Percentiles rank a stretch among this genome's conserved stretches.
Conservation (phyloP, 2,888 invertebrate genomes). For the Xanthorhoe spadicearia region DNA sequence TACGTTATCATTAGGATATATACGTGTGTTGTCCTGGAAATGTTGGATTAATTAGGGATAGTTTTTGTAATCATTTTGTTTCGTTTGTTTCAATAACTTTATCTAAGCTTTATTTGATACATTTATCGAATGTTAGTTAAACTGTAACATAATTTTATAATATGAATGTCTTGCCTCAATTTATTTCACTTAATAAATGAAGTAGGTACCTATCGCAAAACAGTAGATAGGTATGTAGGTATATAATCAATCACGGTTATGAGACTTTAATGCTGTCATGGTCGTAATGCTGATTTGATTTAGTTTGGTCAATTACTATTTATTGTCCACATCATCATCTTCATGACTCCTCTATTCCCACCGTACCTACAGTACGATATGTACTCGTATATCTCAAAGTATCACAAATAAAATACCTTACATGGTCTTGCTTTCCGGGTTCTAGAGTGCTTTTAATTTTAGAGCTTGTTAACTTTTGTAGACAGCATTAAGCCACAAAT, state of each 20-base stretch:
- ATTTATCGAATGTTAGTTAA: too few species aligned
- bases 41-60: not conserved
- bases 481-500: slow-evolving; percentile 38
- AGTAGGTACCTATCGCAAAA: slow-evolving; percentile 50
- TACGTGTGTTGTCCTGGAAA: slow-evolving; percentile 18
- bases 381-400: slow-evolving; percentile 3
- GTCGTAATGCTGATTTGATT: slow-evolving; percentile 46
- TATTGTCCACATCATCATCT: slow-evolving; percentile 25
- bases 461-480: slow-evolving; percentile 21
- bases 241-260: slow-evolving; percentile 59
- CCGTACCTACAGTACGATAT: not conserved
- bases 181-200: slow-evolving; percentile 40
- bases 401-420: slow-evolving; percentile 2
- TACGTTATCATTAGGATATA: slow-evolving; percentile 49
- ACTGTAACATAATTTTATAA: too few species aligned
- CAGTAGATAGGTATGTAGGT: slow-evolving; percentile 25
- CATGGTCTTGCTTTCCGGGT: slow-evolving; percentile 17
- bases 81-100: not conserved
- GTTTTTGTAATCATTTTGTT: not conserved
- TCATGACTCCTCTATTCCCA: not conserved
- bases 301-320: slow-evolving; percentile 38
- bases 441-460: slow-evolving; percentile 15
- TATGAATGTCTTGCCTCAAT: not conserved
- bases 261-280: slow-evolving; percentile 47
- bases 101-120: not conserved